These are phyloP conservation scores for Cercopithecus mona DNA, from an alignment of 2,113 vertebrate genomes.

Conservation along the genomic window DNA sequence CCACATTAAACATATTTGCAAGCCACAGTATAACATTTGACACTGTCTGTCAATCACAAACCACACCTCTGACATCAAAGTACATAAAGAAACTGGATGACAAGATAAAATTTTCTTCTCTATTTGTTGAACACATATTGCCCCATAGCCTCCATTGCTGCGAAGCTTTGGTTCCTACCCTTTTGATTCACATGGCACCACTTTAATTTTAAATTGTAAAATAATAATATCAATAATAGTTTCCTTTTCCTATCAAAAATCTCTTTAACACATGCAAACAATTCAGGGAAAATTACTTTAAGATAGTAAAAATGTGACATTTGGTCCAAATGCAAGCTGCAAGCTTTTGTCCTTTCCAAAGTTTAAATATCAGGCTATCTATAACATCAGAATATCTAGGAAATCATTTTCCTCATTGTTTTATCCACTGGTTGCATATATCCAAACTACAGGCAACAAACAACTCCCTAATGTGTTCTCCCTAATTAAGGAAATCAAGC, in stretches of 20 bases:
- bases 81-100: rapidly evolving
- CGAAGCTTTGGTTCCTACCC: rapidly evolving
- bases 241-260: not conserved
- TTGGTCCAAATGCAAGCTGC: not conserved
- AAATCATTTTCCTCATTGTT: not conserved
- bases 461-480: not conserved
- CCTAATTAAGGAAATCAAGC: conserved; percentile 61
- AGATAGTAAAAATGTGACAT: rapidly evolving
- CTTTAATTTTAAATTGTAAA: not conserved
- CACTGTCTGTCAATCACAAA: rapidly evolving
- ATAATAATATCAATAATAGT: rapidly evolving
- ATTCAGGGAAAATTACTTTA: not conserved
- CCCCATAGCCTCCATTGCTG: rapidly evolving
- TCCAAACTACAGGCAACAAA: not conserved
- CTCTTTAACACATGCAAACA: not conserved
- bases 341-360: too few relatives aligned
- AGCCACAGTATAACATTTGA: rapidly evolving
- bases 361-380: not conserved
- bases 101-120: not conserved
- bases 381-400: rapidly evolving
- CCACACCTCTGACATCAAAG: not conserved
- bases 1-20: rapidly evolving
- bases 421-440: not conserved
- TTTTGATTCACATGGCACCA: rapidly evolving
- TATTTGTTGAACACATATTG: not conserved